Evolutionary conservation across 2,113 vertebrate genomes (phyloP), one percentile per base, ranked within the genome.

Genomic region (Cettia cetti): DNA sequence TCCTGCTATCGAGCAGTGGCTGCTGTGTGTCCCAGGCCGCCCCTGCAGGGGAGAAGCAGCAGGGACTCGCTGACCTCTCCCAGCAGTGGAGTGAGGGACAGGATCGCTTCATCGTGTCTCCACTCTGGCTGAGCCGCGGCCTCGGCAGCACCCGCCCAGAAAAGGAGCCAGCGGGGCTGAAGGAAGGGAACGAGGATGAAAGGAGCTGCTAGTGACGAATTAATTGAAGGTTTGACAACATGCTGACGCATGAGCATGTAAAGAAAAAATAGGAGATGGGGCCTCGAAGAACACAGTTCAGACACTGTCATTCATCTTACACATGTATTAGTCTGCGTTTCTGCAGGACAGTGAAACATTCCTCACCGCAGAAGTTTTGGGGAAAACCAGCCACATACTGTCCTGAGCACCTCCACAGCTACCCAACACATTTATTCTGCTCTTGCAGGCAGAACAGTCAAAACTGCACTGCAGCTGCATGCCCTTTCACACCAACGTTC

Each of bases 131-230:
- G 17, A 42, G 52, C 89, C 63, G 15, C 80, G 53, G 59, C 39
- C 74, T 28, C 13, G 0, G 52, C 80, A 77, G 75, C 71, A 12
- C 63, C 65, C 13, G 45, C 40, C 5, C 1, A 18, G 74, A 69
- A 37, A 20, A 17, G 68, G 72, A 63, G 22, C 31, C 2, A 1
- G 45, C 0, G 0, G 8, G 54, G 21, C 5, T 15, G 71, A n/a
- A 19, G 23, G 53, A 47, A 21, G 26, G 40, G 33, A 24, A 28
- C 0, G 4, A 64, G 49, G 42, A 26, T 30, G 24, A 53, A 17
- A 7, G 54, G 45, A 77, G 76, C 56, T 59, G 52, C 68, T 60
- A 40, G 53, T 3, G n/a, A 30, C 2, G 4, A 42, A 8, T 56
- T 47, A 64, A 68, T 35, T 39, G 44, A 72, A 30, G 60, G 47